Evolutionary conservation across 2,888 invertebrate species (phyloP), one percentile per base, ranked within the genome.

Genomic region (Drosophila meridiana): DNA sequence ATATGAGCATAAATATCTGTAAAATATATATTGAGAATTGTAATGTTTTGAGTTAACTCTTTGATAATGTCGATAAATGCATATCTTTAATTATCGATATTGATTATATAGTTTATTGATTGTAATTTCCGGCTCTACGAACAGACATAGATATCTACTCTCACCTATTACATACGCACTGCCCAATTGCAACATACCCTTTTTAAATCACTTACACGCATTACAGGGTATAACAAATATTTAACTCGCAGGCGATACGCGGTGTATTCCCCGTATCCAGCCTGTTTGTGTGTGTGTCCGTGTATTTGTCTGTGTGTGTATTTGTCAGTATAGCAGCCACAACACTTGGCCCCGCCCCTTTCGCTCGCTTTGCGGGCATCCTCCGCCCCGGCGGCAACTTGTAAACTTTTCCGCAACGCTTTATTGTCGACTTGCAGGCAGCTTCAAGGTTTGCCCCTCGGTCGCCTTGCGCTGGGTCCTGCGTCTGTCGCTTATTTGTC

Each of bases 401-500:
- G 82, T 78, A 78, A 86, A 86, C 78, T 86, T 86, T 85, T 74
- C 66, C 77, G 60, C 70, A 70, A 65, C 79, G 71, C 78, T 80
- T 80, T 80, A 80, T 80, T 74, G 82, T 76, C 80, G 72, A 65
- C 65, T 73, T 78, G 78, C 60, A 63, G 58, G 72, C 71, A 43
- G 68, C 73, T 71, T 28, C 48, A 26, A 63, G 69, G 62, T 55
- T 55, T 36, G 36, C 30, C 57, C 43, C 43, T 20, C 28, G 3
- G 28, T 13, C n/a, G 9, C 8, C 32, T 14, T 20, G 20, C n/a
- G 2, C n/a, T 3, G 13, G 4, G 30, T 36, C 11, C 40, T 20
- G 32, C 11, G 1, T 5, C 43, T 59, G n/a, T 71, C 74, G 84
- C 87, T 87, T 85, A 89, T 85, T 85, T 86, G 85, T 86, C 85